Evolutionary conservation across 2,113 vertebrate genomes (phyloP).

Genomic region (Poeciliopsis turrubarensis): DNA sequence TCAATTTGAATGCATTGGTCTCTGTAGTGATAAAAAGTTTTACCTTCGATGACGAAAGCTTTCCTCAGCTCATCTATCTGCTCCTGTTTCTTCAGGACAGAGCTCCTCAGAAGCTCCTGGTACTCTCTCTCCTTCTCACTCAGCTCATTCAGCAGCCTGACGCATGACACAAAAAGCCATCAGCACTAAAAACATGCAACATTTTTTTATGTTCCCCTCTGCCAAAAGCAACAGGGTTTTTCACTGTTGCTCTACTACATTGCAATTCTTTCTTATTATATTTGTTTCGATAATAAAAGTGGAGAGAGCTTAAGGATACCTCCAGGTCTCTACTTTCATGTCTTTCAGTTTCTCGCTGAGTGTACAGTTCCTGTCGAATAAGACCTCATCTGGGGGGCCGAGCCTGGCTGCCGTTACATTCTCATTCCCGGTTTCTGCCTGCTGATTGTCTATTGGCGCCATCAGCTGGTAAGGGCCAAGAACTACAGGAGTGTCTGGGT

Average conservation of each 20-base stretch:
- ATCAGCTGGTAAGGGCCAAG: constrained; percentile 16
- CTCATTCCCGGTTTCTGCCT: neutral
- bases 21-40: neutral
- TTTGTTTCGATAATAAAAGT: neutral
- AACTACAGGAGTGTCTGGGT: constrained; percentile 33
- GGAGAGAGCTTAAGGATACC: constrained; percentile 65
- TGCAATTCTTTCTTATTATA: too few species aligned
- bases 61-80: constrained; percentile 62
- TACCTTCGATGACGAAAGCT: constrained; percentile 48
- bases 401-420: neutral
- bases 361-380: constrained; percentile 26
- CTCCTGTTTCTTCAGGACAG: constrained; percentile 58
- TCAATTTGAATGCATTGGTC: neutral
- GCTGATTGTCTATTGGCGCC: neutral
- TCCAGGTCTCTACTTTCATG: constrained; percentile 78
- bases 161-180: constrained; percentile 33
- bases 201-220: neutral
- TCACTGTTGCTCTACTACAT: neutral
- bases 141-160: constrained; percentile 84
- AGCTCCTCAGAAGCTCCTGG: constrained; percentile 78
- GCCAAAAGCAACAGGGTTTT: neutral
- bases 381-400: constrained; percentile 2
- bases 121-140: constrained; percentile 85
- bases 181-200: constrained; percentile 12
- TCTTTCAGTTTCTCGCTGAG: constrained; percentile 77